phyloP scores from a whole-genome alignment of 2,113 vertebrate species.

The Prinia subflava region DNA sequence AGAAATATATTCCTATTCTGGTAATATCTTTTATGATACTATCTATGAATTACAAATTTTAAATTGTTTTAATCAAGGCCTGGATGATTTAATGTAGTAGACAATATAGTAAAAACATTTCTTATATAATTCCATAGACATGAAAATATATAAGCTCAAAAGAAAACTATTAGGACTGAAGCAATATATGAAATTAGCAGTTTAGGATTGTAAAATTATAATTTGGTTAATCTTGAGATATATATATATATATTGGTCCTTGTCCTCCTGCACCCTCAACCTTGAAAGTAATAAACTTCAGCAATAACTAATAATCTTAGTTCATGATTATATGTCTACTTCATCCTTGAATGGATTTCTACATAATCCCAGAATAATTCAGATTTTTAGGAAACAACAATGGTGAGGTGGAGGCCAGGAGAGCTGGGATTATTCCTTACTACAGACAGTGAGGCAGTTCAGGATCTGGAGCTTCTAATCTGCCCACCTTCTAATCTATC shows the following conservation, averaged over 20 bases:
- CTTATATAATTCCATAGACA: neutral
- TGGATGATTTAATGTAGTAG: neutral
- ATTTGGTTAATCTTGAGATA: neutral
- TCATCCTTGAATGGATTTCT: neutral
- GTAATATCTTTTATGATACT: neutral
- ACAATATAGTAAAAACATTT: neutral
- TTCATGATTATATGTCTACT: neutral
- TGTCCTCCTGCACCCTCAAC: neutral
- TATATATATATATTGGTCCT: neutral
- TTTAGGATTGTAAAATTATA: neutral
- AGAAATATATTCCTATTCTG: neutral
- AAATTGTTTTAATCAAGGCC: neutral
- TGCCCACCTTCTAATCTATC: neutral
- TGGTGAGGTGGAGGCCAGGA: neutral
- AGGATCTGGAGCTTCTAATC: neutral
- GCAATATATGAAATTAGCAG: neutral
- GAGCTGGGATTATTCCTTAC: neutral
- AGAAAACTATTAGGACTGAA: neutral
- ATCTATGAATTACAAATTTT: neutral
- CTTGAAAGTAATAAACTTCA: neutral
- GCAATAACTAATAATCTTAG: neutral
- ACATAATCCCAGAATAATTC: neutral
- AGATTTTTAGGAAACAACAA: neutral
- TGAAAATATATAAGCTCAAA: neutral
- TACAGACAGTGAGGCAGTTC: neutral